Base-by-base conservation (phyloP, 2,888 invertebrate genomes). In the Meta bourneti region DNA sequence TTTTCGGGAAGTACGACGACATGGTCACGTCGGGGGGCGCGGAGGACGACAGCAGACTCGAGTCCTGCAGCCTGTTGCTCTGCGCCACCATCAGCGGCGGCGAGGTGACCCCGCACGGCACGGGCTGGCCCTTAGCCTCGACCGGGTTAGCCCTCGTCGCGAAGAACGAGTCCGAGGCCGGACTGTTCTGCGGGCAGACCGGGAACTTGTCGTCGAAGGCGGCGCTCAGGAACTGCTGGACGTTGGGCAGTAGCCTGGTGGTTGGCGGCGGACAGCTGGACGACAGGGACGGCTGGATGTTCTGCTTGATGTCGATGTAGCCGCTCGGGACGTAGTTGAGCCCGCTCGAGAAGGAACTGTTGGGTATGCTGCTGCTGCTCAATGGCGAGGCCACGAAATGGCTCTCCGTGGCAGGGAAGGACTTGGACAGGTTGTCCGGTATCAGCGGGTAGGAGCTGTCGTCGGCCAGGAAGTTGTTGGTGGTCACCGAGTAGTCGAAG, bases 401-500 rank as follows among this genome's bases (percentile, higher is more conserved):
- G 71, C 84, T 89, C n/a, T 92, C 92, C 13, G 74, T 11, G 19
- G 52, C 75, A n/a, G 92, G 80, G 48, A 92, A 88, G 6, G 82
- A 75, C 70, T 89, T 92, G 19, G 89, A 92, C 54, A 89, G 72
- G 16, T 34, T 79, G 49, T 90, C 90, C 70, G 85, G 19, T 9
- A 75, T 52, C 19, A 91, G 52, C 11, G 72, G 77, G 20, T 77
- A 82, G 54, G 80, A 61, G 51, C 54, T 83, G 34, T 91, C 91
- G 16, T 91, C 91, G 16, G 91, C n/a, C 16, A 91, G 83, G 51
- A n/a, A 81, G 20, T 85, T 84, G 6, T 83, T 87, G 34, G 34
- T 34, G 34, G 34, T 34, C 11, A 49, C 70, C 71, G 83, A 72
- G 61, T 77, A 92, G 94, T 97, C 97, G 87, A 97, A 95, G 77